A percentile compares a stretch with the other conserved stretches of the same genome.
These are phyloP conservation scores for Steatocranus sp. DNA, from an alignment of 2,797 vertebrate species.

Conservation along the genomic window DNA sequence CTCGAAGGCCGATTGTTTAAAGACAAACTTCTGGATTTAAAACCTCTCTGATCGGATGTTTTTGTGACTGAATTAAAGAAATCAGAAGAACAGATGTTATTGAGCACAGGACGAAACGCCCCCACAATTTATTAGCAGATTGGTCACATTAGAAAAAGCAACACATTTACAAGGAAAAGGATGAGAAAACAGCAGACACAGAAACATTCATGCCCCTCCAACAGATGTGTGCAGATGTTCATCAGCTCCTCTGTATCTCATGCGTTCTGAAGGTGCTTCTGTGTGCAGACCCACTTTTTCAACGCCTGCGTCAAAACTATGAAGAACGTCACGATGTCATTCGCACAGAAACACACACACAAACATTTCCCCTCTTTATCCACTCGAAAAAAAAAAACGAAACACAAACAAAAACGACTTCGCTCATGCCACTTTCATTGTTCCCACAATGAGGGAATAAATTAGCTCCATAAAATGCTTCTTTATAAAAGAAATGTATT, in stretches of 20 bases:
- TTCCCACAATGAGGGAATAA: constrained; percentile 74
- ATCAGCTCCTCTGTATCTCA: constrained; percentile 57
- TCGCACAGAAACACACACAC: neutral
- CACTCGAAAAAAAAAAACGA: constrained; percentile 7
- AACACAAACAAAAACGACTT: constrained; percentile 40
- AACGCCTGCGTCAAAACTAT: constrained; percentile 57
- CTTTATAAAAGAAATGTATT: constrained; percentile 85
- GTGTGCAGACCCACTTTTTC: constrained; percentile 44
- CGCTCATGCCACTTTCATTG: constrained; percentile 34
- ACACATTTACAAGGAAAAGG: constrained; percentile 57
- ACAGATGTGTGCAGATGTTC: constrained; percentile 32
- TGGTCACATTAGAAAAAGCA: constrained; percentile 61
- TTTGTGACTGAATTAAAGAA: constrained; percentile 7
- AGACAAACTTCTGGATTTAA: neutral
- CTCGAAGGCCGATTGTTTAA: constrained; percentile 16
- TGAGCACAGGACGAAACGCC: constrained; percentile 55
- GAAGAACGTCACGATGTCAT: constrained; percentile 46
- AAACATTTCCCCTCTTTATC: constrained; percentile 12
- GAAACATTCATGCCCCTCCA: constrained; percentile 34
- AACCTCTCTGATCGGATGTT: neutral
- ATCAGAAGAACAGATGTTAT: constrained; percentile 32
- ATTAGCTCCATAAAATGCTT: constrained; percentile 77
- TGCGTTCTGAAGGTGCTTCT: constrained; percentile 70
- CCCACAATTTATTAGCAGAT: constrained; percentile 75
- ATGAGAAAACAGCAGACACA: constrained; percentile 37